Conservation (phyloP, 2,113 vertebrate genomes). For the Oreochromis tanganicae region DNA sequence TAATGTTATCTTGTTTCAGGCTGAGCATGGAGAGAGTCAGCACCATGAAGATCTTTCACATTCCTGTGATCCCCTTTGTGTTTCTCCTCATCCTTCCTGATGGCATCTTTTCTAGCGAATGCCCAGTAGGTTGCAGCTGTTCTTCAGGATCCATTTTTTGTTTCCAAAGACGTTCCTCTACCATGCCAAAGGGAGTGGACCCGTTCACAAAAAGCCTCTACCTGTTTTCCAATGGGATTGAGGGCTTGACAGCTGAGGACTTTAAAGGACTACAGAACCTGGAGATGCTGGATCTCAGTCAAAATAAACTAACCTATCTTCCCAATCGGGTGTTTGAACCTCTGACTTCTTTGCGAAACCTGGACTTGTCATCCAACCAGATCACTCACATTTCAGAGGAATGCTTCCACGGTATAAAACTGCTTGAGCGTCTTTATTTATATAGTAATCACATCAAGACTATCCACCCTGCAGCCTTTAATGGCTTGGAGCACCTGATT, state of each 20-base stretch:
- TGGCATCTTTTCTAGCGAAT: slow-evolving; percentile 35
- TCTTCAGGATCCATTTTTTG: slow-evolving; percentile 63
- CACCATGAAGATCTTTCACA: slow-evolving; percentile 67
- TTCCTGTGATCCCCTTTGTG: slow-evolving; percentile 41
- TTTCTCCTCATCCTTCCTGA: slow-evolving; percentile 54
- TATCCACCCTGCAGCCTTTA: slow-evolving; percentile 84
- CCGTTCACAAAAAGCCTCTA: slow-evolving; percentile 77
- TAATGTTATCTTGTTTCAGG: slow-evolving; percentile 48
- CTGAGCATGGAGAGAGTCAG: slow-evolving; percentile 28
- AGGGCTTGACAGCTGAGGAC: slow-evolving; percentile 70
- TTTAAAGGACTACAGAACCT: slow-evolving; percentile 77
- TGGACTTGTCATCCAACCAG: slow-evolving; percentile 91
- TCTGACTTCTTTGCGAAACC: slow-evolving; percentile 81
- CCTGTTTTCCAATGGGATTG: slow-evolving; percentile 86
- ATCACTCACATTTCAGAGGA: slow-evolving; percentile 84
- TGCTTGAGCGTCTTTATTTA: slow-evolving; percentile 91
- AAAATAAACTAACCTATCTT: slow-evolving; percentile 85
- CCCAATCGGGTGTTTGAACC: slow-evolving; percentile 82
- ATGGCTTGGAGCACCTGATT: slow-evolving; percentile 79
- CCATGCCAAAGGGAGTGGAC: slow-evolving; percentile 75
- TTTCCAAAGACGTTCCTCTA: slow-evolving; percentile 57
- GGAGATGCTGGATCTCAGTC: slow-evolving; percentile 90
- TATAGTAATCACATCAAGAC: slow-evolving; percentile 82
- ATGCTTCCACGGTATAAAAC: slow-evolving; percentile 82
- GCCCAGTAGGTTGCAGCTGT: slow-evolving; percentile 67